These are phyloP conservation scores for Diarsia brunnea DNA, from an alignment of 2,888 invertebrate species.

Conservation along the genomic window DNA sequence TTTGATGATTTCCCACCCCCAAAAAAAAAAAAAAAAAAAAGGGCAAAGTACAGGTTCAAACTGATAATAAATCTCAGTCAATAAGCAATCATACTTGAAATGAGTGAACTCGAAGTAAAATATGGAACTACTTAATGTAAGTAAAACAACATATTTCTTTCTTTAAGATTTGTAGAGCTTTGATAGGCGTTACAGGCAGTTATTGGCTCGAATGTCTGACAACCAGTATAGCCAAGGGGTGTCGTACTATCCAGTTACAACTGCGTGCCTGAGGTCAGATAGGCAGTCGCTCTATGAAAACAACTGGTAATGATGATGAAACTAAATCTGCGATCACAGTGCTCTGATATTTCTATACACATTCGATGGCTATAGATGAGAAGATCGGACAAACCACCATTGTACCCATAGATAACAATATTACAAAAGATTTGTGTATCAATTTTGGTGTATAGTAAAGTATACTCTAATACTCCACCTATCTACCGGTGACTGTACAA, in stretches of 20 bases:
- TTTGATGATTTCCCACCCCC: too few species aligned
- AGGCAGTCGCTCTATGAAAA: not conserved
- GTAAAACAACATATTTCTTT: not conserved
- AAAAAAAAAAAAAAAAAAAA: too few species aligned
- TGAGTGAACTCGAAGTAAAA: not conserved
- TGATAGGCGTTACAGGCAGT: not conserved
- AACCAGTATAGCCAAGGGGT: not conserved
- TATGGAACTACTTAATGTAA: not conserved
- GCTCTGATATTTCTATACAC: not conserved
- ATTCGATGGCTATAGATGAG: not conserved
- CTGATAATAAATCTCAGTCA: slow-evolving; percentile 34
- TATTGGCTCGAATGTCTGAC: not conserved
- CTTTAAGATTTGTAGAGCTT: not conserved
- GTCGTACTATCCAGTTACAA: not conserved
- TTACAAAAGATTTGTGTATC: not conserved
- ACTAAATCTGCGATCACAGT: not conserved
- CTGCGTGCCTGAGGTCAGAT: not conserved
- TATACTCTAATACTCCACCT: not conserved
- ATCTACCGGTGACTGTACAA: not conserved
- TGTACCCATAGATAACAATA: not conserved
- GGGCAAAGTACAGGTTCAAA: slow-evolving; percentile 44
- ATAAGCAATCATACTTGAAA: slow-evolving; percentile 28
- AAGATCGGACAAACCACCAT: not conserved
- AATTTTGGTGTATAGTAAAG: not conserved
- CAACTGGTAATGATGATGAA: not conserved